These are phyloP conservation scores for Neoseiulus cucumeris DNA, from an alignment of 1,140 invertebrate species.

Conservation along the genomic window DNA sequence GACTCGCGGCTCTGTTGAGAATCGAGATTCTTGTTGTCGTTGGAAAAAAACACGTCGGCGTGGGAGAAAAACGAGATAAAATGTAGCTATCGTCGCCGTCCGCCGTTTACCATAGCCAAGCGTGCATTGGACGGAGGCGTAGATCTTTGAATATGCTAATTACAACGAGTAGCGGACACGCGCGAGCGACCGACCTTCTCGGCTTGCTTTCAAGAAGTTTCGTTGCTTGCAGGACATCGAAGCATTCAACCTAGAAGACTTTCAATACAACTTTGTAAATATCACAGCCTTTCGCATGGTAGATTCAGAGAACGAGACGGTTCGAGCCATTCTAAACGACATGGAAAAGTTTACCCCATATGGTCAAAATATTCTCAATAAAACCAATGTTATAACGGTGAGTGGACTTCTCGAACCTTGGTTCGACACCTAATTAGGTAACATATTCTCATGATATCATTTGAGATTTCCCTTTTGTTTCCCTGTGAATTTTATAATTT, in stretches of 20 bases:
- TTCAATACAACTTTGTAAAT: slow-evolving; percentile 80
- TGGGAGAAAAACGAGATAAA: no score
- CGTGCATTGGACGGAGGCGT: no score
- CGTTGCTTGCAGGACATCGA: slow-evolving; percentile 49
- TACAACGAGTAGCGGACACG: not conserved
- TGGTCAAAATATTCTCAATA: slow-evolving; percentile 52
- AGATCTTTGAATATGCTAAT: not conserved
- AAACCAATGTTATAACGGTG: slow-evolving; percentile 48
- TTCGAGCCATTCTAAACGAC: slow-evolving; percentile 50
- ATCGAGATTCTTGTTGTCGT: no score
- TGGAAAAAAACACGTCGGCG: no score
- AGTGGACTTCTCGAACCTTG: slow-evolving; percentile 18
- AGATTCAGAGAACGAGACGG: slow-evolving; percentile 50
- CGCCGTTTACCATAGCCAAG: no score
- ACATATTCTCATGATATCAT: no score
- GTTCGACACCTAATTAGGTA: no score
- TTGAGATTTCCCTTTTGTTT: no score
- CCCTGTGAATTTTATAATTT: no score
- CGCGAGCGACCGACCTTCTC: not conserved
- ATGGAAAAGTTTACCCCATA: slow-evolving; percentile 66
- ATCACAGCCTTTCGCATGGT: slow-evolving; percentile 74
- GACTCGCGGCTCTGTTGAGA: no score
- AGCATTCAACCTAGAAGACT: slow-evolving; percentile 73
- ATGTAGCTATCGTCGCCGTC: no score
- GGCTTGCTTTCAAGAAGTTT: slow-evolving; percentile 16